These are phyloP conservation scores for Pemphigus obesinymphae DNA, from an alignment of 1,140 invertebrate species.

Conservation along the genomic window DNA sequence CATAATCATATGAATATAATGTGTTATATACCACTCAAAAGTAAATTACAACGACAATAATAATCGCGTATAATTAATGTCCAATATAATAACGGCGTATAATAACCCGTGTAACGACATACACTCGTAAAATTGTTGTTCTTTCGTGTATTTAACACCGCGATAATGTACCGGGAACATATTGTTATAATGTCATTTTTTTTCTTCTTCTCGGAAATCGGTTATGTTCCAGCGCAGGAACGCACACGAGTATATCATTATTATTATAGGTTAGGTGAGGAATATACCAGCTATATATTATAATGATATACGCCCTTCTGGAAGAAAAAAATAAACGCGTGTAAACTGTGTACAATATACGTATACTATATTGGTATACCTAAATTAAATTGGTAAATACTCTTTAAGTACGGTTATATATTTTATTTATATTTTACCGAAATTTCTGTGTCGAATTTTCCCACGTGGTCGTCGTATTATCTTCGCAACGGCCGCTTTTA, in stretches of 20 bases:
- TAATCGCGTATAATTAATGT: slow-evolving; percentile 20
- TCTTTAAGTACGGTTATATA: background rate
- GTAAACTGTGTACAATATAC: background rate
- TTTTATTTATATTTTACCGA: background rate
- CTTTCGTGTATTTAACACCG: background rate
- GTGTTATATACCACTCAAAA: background rate
- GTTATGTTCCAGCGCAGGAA: background rate
- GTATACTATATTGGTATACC: too few species aligned
- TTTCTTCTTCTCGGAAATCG: background rate
- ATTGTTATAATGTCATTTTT: slow-evolving; percentile 4
- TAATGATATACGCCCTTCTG: too few species aligned
- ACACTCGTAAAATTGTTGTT: background rate
- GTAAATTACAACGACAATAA: slow-evolving; percentile 13
- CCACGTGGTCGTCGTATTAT: background rate
- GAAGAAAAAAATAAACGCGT: too few species aligned
- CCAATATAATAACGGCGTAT: background rate
- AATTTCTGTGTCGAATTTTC: background rate
- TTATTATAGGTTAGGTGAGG: too few species aligned
- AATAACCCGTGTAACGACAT: slow-evolving; percentile 5
- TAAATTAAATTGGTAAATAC: too few species aligned
- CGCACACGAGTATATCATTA: background rate
- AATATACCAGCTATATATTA: too few species aligned
- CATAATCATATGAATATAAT: background rate
- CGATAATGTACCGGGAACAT: background rate
- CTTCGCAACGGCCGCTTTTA: background rate